phyloP scores from a whole-genome alignment of 1,140 invertebrate genomes.

The Bemisia tabaci region DNA sequence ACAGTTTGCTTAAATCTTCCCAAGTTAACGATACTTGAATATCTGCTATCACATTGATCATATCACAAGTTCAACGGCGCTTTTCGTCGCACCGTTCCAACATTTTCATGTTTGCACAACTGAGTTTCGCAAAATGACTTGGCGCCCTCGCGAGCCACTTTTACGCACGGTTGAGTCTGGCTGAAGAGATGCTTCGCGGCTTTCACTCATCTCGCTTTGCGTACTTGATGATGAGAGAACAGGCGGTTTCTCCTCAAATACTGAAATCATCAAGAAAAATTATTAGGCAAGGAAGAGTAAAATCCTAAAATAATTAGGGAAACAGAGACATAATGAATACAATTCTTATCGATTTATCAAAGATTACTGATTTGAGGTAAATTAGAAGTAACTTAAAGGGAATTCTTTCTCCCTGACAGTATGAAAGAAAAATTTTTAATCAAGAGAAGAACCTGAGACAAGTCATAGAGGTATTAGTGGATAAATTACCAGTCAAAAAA shows the following conservation, averaged over 20 bases:
- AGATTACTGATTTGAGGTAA: too few species aligned
- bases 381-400: too few species aligned
- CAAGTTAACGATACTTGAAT: neutral
- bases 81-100: neutral
- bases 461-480: too few species aligned
- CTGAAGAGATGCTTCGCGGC: neutral
- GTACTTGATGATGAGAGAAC: conserved; percentile 21
- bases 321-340: too few species aligned
- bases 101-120: neutral
- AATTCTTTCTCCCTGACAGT: too few species aligned
- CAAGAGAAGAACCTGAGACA: too few species aligned
- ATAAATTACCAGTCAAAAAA: too few species aligned
- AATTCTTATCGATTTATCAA: too few species aligned
- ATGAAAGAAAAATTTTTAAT: too few species aligned
- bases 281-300: neutral
- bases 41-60: neutral
- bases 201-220: conserved; percentile 5
- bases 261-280: conserved; percentile 27
- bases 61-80: neutral
- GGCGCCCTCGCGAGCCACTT: neutral
- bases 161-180: neutral
- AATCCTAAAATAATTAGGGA: too few species aligned
- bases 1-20: too few species aligned
- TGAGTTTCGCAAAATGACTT: neutral
- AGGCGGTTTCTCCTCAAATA: conserved; percentile 48